Evolutionary conservation across 2,113 vertebrate species (phyloP).

Genomic region (Clarias magur): DNA sequence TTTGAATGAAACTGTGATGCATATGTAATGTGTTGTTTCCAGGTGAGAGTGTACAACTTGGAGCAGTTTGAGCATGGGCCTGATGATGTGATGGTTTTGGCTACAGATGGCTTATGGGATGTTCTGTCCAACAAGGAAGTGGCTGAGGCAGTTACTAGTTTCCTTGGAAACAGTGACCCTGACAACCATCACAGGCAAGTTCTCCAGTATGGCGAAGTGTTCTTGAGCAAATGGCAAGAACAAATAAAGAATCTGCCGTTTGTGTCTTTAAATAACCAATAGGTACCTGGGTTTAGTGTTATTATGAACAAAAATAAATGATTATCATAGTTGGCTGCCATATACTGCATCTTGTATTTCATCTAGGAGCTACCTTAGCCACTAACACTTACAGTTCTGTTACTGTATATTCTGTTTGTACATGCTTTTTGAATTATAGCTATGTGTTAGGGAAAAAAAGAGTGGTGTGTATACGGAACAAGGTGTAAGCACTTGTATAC

Average conservation of each 20-base stretch:
- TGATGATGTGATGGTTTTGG: slow-evolving; percentile 90
- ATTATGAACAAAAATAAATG: not conserved
- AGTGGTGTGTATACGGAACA: not conserved
- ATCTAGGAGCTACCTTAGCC: not conserved
- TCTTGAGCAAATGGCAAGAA: not conserved
- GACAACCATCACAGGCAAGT: slow-evolving; percentile 92
- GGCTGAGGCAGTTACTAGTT: slow-evolving; percentile 85
- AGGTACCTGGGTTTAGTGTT: not conserved
- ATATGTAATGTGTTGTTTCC: slow-evolving; percentile 31
- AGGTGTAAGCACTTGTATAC: not conserved
- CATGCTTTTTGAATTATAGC: not conserved
- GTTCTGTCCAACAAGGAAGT: slow-evolving; percentile 96
- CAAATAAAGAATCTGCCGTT: not conserved
- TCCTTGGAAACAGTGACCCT: slow-evolving; percentile 93
- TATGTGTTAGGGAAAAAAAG: not conserved
- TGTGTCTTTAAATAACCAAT: not conserved
- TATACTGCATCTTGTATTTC: not conserved
- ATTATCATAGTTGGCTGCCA: not conserved
- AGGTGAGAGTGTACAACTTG: slow-evolving; percentile 91
- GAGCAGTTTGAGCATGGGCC: slow-evolving; percentile 82
- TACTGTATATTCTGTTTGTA: not conserved
- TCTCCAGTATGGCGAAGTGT: slow-evolving; percentile 1
- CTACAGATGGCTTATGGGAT: slow-evolving; percentile 97
- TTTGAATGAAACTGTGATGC: not conserved
- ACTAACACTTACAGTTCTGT: not conserved